These are phyloP conservation scores for Blastobasis adustella DNA, from an alignment of 2,888 invertebrate genomes.

Conservation along the genomic window DNA sequence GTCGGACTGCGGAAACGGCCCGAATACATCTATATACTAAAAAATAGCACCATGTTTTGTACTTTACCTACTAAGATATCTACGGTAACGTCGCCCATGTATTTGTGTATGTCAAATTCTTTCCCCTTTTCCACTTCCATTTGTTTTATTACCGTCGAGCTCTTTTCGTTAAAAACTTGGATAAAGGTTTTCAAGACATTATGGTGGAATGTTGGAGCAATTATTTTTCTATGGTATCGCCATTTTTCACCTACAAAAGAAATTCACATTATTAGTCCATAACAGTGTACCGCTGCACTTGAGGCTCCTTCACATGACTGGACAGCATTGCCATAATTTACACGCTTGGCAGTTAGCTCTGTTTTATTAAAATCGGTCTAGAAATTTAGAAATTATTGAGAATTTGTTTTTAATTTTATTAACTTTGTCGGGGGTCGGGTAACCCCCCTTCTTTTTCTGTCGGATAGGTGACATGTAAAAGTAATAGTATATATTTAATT, in stretches of 20 bases:
- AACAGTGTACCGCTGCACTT: too few species aligned
- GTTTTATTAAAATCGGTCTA: too few species aligned
- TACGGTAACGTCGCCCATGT: conserved; percentile 83
- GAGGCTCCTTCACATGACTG: too few species aligned
- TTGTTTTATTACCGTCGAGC: conserved; percentile 76
- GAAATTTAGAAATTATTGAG: too few species aligned
- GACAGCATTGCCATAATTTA: too few species aligned
- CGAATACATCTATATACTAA: background rate
- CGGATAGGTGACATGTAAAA: background rate
- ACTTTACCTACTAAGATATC: conserved; percentile 77
- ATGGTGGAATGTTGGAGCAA: conserved; percentile 87
- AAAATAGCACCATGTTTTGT: background rate
- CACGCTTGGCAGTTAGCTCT: too few species aligned
- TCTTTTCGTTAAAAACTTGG: conserved; percentile 81
- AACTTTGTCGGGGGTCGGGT: too few species aligned
- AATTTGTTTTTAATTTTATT: too few species aligned
- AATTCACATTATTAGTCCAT: too few species aligned
- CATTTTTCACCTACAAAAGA: conserved; percentile 77
- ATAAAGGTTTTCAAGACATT: conserved; percentile 86
- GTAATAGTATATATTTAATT: background rate
- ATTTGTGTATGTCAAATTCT: conserved; percentile 80
- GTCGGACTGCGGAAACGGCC: too few species aligned
- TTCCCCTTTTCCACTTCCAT: conserved; percentile 74
- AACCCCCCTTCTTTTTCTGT: too few species aligned
- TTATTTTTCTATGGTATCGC: conserved; percentile 85